These are phyloP conservation scores for Eulemur rufifrons DNA, from an alignment of 2,113 vertebrate species.

Conservation along the genomic window DNA sequence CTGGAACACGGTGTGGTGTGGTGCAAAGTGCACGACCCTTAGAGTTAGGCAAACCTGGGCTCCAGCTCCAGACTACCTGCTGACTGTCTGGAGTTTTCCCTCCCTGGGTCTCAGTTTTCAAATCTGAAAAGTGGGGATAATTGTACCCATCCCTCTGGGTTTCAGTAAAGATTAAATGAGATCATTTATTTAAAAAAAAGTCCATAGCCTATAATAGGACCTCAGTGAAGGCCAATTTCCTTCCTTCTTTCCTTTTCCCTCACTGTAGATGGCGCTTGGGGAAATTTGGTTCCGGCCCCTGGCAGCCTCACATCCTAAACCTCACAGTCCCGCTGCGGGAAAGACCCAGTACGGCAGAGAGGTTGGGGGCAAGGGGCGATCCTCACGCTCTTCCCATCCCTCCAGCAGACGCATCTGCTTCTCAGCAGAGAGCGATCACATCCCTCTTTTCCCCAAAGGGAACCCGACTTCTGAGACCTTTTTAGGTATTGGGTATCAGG, in stretches of 20 bases:
- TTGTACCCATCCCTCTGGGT: not conserved
- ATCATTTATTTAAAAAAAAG: not conserved
- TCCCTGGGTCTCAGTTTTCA: not conserved
- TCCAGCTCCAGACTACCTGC: not conserved
- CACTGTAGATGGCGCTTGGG: not conserved
- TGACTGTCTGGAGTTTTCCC: not conserved
- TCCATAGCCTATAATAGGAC: too few relatives aligned
- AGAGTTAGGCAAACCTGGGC: not conserved
- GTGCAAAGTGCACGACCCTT: accelerated
- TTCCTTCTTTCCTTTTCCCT: not conserved
- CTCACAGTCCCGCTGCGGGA: not conserved
- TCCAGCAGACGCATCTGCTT: not conserved
- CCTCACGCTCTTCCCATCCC: not conserved
- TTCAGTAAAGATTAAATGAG: not conserved
- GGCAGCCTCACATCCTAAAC: not conserved
- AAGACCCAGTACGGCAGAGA: not conserved
- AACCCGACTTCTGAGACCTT: constrained; percentile 19
- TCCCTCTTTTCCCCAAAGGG: constrained; percentile 7
- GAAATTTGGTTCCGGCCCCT: not conserved
- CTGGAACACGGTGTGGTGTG: accelerated
- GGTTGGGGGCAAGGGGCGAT: not conserved
- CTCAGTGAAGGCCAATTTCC: not conserved
- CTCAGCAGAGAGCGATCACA: not conserved
- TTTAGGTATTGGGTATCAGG: constrained; percentile 28
- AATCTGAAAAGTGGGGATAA: not conserved